Conservation (phyloP, 2,888 invertebrate genomes). For the Watsonalla binaria region DNA sequence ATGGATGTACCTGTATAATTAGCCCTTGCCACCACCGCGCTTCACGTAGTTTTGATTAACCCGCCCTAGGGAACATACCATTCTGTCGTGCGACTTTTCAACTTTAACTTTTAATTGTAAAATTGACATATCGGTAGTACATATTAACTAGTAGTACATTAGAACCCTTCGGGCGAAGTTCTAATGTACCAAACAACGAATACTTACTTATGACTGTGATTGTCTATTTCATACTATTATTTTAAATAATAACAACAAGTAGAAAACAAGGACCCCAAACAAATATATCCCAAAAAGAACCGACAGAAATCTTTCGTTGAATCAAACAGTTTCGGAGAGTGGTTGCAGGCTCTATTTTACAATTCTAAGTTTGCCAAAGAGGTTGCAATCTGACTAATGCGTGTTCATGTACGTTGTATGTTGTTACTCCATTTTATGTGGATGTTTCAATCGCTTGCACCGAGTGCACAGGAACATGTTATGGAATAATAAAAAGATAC, state of each 20-base stretch:
- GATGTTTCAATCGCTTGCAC: constrained; percentile 18
- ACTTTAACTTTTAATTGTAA: too few relatives aligned
- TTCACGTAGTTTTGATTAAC: constrained; percentile 60
- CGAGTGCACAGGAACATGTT: not conserved
- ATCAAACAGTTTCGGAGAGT: constrained; percentile 58
- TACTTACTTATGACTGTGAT: too few relatives aligned
- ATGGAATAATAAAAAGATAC: not conserved
- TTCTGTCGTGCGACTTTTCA: constrained; percentile 25
- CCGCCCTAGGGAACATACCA: constrained; percentile 46
- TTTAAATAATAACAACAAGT: too few relatives aligned
- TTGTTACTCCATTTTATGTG: constrained; percentile 13
- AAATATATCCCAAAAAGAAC: constrained; percentile 20
- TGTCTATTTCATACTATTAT: too few relatives aligned
- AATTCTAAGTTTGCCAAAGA: constrained; percentile 69
- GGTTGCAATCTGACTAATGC: constrained; percentile 74
- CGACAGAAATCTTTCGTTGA: constrained; percentile 48
- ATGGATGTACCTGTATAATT: constrained; percentile 60
- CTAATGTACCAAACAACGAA: too few relatives aligned
- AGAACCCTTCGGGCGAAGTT: too few relatives aligned
- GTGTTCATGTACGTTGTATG: constrained; percentile 36
- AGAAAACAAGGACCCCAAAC: constrained; percentile 4
- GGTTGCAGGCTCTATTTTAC: constrained; percentile 66
- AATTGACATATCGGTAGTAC: too few relatives aligned
- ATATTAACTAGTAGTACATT: too few relatives aligned
- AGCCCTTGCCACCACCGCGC: constrained; percentile 57